Evolutionary conservation across 2,888 invertebrate species (phyloP), one percentile per base, ranked within the genome.

Genomic region (Oeneis ivallda): DNA sequence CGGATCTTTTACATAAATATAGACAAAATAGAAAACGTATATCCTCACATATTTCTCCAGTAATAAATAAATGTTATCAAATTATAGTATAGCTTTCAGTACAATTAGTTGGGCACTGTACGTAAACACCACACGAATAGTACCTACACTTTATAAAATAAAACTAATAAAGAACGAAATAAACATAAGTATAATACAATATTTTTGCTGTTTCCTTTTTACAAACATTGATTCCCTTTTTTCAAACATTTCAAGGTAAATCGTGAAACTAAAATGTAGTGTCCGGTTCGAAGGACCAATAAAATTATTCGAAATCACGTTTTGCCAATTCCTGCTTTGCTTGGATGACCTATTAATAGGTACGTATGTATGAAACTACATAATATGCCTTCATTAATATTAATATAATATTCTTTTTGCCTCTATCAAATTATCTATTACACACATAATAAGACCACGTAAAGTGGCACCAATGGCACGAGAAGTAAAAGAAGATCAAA

Each of bases 121-220:
- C 76, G 79, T 76, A 32, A 76, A 78, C 76, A 78, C 73, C 70
- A 75, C 78, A 79, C 79, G 70, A 76, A 69, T 77, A 67, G 67
- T 81, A 83, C 82, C 83, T 82, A 58, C 45, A 45, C 58, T 72
- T 75, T 65, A 72, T 79, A 79, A 79, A 32, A 45, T 62, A 41
- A 39, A 56, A 56, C 11, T 82, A 81, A 32, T 58, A 58, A 58
- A 43, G 80, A 76, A 73, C 68, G 73, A 68, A 80, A 81, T 76
- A 82, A 81, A 80, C 75, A 75, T 75, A 72, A 67, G 68, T 26
- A 57, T 57, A 56, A 49, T 32, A 58, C 26, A 26, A 26, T 41
- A 41, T 32, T 41, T 58, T 13, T 41, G 15, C 11, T 45, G 58
- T 58, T 58, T 58, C 45, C 15, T 45, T 57, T 53, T 26, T 26